Percentiles rank a stretch among this genome's conserved stretches.
These are phyloP conservation scores for Microtus pennsylvanicus DNA, from an alignment of 2,113 vertebrate genomes.

Conservation along the genomic window DNA sequence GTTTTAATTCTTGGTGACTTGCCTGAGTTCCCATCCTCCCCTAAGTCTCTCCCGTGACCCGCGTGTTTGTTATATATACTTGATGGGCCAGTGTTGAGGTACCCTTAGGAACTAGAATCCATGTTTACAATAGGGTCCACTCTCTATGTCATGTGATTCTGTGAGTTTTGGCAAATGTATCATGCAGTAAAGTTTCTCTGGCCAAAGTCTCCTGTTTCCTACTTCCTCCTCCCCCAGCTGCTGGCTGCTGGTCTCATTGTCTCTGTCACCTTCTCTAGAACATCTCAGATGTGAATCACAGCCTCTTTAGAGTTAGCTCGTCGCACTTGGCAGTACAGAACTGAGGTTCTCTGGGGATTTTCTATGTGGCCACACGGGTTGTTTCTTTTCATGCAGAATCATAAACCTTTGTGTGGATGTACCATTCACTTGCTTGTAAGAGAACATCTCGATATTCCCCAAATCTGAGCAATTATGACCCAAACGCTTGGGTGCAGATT, in stretches of 20 bases:
- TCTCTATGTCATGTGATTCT: not conserved
- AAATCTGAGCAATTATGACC: not conserved
- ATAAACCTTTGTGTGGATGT: not conserved
- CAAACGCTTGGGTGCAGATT: not conserved
- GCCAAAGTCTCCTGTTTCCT: not conserved
- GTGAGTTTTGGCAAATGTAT: not conserved
- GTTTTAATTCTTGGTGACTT: conserved; percentile 56
- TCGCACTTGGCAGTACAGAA: not conserved
- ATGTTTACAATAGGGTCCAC: not conserved
- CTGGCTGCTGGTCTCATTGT: not conserved
- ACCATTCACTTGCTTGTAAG: not conserved
- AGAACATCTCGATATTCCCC: not conserved
- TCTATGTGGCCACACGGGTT: not conserved
- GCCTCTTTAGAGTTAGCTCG: not conserved
- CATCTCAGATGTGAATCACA: not conserved
- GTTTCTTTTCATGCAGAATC: not conserved
- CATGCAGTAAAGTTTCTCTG: not conserved
- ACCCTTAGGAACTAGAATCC: not conserved
- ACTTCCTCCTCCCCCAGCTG: not conserved
- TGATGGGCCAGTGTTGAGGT: not conserved
- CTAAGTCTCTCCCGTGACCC: not conserved
- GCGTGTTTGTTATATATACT: not conserved
- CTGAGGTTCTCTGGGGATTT: not conserved
- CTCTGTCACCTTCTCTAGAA: not conserved
- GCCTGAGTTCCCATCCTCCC: not conserved